phyloP scores from a whole-genome alignment of 2,888 invertebrate species.

The Xanthorhoe designata region DNA sequence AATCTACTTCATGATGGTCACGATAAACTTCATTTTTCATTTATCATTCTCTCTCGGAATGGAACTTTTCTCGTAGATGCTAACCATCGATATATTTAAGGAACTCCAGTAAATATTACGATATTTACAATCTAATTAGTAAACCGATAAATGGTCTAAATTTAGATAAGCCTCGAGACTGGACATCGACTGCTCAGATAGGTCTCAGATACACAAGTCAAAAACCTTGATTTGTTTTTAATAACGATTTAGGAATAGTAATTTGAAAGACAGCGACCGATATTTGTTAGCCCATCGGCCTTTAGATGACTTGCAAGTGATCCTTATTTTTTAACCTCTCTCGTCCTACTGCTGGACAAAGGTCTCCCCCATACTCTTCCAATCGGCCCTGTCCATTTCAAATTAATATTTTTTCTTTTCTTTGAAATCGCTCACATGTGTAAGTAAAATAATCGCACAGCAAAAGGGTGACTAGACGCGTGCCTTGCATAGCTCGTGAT shows the following conservation, averaged over 20 bases:
- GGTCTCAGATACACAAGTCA: background rate
- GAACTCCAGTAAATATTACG: constrained; percentile 10
- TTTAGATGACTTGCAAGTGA: background rate
- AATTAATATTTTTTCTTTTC: background rate
- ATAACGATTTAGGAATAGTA: background rate
- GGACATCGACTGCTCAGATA: constrained; percentile 1
- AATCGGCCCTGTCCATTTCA: background rate
- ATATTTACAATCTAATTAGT: constrained; percentile 11
- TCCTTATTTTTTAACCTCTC: too few relatives aligned
- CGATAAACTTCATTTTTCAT: constrained; percentile 5
- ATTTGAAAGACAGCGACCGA: background rate
- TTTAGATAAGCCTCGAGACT: background rate
- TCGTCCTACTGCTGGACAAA: too few relatives aligned
- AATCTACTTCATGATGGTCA: constrained; percentile 12
- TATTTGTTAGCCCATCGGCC: background rate
- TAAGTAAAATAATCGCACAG: background rate
- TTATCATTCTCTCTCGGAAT: background rate
- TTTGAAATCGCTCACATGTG: background rate
- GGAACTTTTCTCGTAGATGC: background rate
- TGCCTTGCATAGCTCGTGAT: constrained; percentile 1
- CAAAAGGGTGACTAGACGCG: background rate
- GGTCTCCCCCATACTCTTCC: too few relatives aligned
- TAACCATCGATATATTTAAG: constrained; percentile 4
- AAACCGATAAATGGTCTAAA: constrained; percentile 11
- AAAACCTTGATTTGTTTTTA: background rate